Base-by-base conservation (phyloP, 2,888 invertebrate genomes). In the Muscina levida region DNA sequence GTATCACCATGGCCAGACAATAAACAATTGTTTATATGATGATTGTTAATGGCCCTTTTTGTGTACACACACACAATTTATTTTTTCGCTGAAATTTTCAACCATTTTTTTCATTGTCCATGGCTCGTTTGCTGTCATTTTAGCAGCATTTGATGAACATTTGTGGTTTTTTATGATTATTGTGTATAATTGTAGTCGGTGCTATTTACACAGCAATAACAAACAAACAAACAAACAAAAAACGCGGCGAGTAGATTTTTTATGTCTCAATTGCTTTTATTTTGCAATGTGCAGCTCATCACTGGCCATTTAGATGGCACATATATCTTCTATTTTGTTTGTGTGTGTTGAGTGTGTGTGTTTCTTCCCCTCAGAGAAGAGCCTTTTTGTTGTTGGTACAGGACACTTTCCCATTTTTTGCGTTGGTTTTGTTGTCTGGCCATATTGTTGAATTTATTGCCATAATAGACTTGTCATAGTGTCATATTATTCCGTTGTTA, bases 1-100 rank as follows among this genome's bases (percentile, higher is more conserved):
- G 6, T 11, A 15, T 62, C 62, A 10, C 62, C 62, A 62, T 62
- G 37, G 22, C 42, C 42, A 62, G 62, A 62, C 62, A 62, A 62
- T 62, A 62, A 62, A 62, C 62, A 62, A 62, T 62, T 62, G 42
- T 42, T 22, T 42, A 44, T 59, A 65, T 53, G 53, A 44, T 75
- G 68, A 74, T 81, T 81, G 77, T 67, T 81, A 81, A 77, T 81
- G 77, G 71, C 71, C 59, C 37, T 59, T 15, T 59, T 72, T 31
- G 4, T 26, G 26, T 57, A n/a, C 15, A 1, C 10, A 19, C 19
- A 1, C 2, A n/a, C n/a, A n/a, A 26, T 22, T 44, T 66, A 5
- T 44, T 44, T 22, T 42, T 65, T 19, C 11, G 5, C 6, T 44
- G 44, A 2, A 31, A 31, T 31, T 31, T 31, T 8, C 31, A 31